Conservation (phyloP, 2,797 vertebrate species). For the Anguilla obscura region DNA sequence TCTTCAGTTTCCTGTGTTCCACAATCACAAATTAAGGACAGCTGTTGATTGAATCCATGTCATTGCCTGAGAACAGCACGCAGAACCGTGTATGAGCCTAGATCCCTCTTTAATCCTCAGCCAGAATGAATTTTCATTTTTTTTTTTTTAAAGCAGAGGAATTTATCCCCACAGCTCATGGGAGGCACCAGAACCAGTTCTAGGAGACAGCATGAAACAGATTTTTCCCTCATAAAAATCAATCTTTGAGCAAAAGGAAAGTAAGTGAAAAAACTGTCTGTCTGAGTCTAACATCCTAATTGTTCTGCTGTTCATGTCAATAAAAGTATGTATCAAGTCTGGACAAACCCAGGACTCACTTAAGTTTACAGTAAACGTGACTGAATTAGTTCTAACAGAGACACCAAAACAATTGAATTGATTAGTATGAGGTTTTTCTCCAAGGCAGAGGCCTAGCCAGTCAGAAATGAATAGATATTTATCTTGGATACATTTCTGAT, state of each 20-base stretch:
- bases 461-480: too few relatives aligned
- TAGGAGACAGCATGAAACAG: neutral
- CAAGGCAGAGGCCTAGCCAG: neutral
- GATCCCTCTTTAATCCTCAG: neutral
- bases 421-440: neutral
- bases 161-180: neutral
- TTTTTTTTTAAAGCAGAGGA: neutral
- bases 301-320: neutral
- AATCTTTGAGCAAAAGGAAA: neutral
- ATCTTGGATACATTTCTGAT: neutral
- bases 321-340: neutral
- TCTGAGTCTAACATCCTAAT: neutral
- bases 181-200: neutral
- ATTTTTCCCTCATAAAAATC: constrained; percentile 17
- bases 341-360: neutral
- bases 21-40: neutral
- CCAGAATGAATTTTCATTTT: neutral
- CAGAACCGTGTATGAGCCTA: neutral
- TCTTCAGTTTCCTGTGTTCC: neutral
- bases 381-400: neutral
- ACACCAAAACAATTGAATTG: neutral
- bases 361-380: neutral
- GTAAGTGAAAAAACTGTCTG: neutral
- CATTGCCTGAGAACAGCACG: neutral
- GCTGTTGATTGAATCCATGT: neutral